Conservation (phyloP, 2,888 invertebrate species). For the Amaurobius ferox region DNA sequence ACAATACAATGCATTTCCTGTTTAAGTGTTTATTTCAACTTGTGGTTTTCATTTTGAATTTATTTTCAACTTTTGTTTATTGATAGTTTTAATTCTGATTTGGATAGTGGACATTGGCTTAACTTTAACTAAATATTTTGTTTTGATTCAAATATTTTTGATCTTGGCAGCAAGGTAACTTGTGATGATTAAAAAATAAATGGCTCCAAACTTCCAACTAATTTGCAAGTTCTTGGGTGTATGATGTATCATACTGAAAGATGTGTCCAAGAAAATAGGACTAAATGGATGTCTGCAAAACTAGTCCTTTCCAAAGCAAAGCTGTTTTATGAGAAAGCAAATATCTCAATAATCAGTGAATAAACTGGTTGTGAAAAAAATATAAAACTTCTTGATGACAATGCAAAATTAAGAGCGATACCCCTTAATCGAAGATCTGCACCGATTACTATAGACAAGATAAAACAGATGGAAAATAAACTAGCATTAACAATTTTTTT, state of each 20-base stretch:
- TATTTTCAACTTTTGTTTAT: neutral
- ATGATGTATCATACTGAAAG: neutral
- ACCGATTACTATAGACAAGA: neutral
- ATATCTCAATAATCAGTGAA: too few species aligned
- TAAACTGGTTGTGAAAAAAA: neutral
- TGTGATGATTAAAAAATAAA: constrained; percentile 3
- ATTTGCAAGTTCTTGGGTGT: constrained; percentile 4
- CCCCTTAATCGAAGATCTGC: too few species aligned
- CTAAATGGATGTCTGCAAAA: too few species aligned
- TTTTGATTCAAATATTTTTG: neutral
- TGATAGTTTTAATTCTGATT: constrained; percentile 4
- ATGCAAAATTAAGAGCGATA: too few species aligned
- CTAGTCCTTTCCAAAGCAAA: too few species aligned
- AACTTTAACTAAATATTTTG: neutral
- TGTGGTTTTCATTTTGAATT: neutral
- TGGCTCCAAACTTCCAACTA: constrained; percentile 1
- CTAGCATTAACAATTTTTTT: too few species aligned
- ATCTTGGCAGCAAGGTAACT: too few species aligned
- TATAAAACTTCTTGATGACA: too few species aligned
- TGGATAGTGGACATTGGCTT: neutral
- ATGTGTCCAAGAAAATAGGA: constrained; percentile 7
- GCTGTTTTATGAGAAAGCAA: too few species aligned
- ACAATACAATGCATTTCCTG: too few species aligned
- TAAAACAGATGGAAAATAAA: neutral
- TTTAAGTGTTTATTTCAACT: too few species aligned